These are phyloP conservation scores for Temnothorax unifasciatus DNA, from an alignment of 2,888 invertebrate genomes.

Conservation along the genomic window DNA sequence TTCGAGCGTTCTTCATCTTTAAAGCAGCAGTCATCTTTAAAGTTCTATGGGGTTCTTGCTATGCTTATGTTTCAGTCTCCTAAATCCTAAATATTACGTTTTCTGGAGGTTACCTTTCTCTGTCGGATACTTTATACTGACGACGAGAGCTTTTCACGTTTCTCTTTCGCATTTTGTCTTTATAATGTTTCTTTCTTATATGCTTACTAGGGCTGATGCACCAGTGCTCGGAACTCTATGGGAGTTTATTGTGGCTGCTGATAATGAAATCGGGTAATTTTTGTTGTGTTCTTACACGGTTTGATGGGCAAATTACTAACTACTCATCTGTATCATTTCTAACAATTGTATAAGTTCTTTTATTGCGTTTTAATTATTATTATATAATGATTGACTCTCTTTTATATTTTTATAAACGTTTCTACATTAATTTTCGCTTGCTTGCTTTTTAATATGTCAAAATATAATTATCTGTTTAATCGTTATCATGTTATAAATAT, in stretches of 20 bases:
- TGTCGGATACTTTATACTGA: slow-evolving; percentile 22
- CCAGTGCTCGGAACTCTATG: slow-evolving; percentile 98
- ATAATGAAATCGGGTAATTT: slow-evolving; percentile 92
- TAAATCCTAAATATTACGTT: slow-evolving; percentile 35
- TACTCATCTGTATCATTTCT: slow-evolving; percentile 8
- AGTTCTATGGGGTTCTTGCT: slow-evolving; percentile 51
- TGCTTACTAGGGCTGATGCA: slow-evolving; percentile 96
- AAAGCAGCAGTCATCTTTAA: slow-evolving; percentile 42
- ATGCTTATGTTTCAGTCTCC: slow-evolving; percentile 53
- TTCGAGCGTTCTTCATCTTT: not conserved
- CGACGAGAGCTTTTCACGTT: not conserved
- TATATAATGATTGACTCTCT: not conserved
- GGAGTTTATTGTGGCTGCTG: slow-evolving; percentile 94
- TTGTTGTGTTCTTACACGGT: slow-evolving; percentile 19
- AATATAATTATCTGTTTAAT: slow-evolving; percentile 2
- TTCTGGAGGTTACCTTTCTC: slow-evolving; percentile 14
- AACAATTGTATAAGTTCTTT: slow-evolving; percentile 5
- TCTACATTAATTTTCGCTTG: slow-evolving; percentile 4
- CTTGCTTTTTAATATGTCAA: not conserved
- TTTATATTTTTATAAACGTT: not conserved
- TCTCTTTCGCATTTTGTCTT: slow-evolving; percentile 54
- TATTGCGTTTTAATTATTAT: slow-evolving; percentile 6
- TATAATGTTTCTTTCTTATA: slow-evolving; percentile 72
- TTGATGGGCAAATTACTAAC: slow-evolving; percentile 9
- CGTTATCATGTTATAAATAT: not conserved